phyloP scores from a whole-genome alignment of 2,113 vertebrate species.

The Apodemus speciosus region DNA sequence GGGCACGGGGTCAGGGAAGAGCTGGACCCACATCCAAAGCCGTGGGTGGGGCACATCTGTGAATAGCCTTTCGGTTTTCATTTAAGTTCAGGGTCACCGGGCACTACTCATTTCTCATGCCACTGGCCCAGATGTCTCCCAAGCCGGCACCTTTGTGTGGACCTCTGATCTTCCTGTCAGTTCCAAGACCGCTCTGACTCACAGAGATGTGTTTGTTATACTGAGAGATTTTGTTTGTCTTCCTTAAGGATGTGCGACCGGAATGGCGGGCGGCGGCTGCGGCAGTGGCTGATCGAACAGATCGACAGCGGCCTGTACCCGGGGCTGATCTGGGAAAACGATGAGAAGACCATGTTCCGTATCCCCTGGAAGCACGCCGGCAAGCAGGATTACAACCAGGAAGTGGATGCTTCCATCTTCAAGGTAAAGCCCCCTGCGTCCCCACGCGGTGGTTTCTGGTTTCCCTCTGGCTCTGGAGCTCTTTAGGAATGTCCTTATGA shows the following conservation, averaged over 20 bases:
- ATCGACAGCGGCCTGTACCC: slow-evolving; percentile 93
- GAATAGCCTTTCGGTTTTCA: background rate
- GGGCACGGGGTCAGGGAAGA: background rate
- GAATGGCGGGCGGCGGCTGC: slow-evolving; percentile 92
- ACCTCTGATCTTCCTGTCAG: background rate
- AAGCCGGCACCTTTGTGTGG: background rate
- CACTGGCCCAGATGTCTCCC: background rate
- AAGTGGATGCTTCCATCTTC: slow-evolving; percentile 97
- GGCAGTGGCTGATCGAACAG: slow-evolving; percentile 98
- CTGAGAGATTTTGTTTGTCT: background rate
- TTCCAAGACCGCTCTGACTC: background rate
- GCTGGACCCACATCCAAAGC: background rate
- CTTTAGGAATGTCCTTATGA: background rate
- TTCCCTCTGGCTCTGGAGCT: background rate
- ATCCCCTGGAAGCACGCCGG: slow-evolving; percentile 99
- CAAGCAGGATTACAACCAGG: slow-evolving; percentile 99
- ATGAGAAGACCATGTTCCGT: slow-evolving; percentile 93
- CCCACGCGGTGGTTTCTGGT: background rate
- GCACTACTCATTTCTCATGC: background rate
- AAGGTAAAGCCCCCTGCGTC: slow-evolving; percentile 85
- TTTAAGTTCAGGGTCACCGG: background rate
- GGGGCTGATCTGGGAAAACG: slow-evolving; percentile 95
- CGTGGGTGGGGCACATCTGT: accelerated
- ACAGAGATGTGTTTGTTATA: accelerated
- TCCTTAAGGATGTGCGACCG: slow-evolving; percentile 88